A percentile compares a stretch with the other conserved stretches of the same genome.
Evolutionary conservation across 2,888 invertebrate species (phyloP).

Genomic region (Mechanitis messenoides): DNA sequence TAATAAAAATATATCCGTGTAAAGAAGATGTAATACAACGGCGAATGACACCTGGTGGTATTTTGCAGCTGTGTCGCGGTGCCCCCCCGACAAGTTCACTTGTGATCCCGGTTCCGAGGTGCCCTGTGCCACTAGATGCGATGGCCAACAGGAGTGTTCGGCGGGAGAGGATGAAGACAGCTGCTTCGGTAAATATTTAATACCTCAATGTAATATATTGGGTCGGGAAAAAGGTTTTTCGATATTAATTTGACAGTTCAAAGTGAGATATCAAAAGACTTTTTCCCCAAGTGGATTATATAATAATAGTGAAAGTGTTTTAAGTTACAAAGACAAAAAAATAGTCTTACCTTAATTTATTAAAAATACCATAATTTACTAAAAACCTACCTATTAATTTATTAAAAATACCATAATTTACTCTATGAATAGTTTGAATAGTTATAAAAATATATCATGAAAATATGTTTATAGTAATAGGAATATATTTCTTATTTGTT

Average conservation of each 20-base stretch:
- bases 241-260: too few relatives aligned
- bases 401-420: neutral
- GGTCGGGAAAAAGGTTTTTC: too few relatives aligned
- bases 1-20: too few relatives aligned
- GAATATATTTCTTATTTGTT: neutral
- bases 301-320: constrained; percentile 10
- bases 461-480: too few relatives aligned
- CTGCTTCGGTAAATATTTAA: constrained; percentile 55
- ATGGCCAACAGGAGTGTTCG: constrained; percentile 70
- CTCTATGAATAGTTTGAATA: too few relatives aligned
- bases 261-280: too few relatives aligned
- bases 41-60: neutral
- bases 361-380: neutral
- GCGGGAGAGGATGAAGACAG: constrained; percentile 79
- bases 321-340: neutral
- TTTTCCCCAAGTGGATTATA: too few relatives aligned
- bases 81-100: constrained; percentile 42
- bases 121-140: constrained; percentile 54
- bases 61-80: constrained; percentile 41
- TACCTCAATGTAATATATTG: too few relatives aligned
- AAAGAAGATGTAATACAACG: too few relatives aligned
- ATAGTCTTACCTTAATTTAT: neutral
- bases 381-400: neutral
- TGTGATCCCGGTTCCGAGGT: constrained; percentile 41
- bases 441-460: too few relatives aligned